A percentile compares a stretch with the other conserved stretches of the same genome.
Conservation (phyloP, 1,140 invertebrate genomes). For the Leptinotarsa undecemlineata region DNA sequence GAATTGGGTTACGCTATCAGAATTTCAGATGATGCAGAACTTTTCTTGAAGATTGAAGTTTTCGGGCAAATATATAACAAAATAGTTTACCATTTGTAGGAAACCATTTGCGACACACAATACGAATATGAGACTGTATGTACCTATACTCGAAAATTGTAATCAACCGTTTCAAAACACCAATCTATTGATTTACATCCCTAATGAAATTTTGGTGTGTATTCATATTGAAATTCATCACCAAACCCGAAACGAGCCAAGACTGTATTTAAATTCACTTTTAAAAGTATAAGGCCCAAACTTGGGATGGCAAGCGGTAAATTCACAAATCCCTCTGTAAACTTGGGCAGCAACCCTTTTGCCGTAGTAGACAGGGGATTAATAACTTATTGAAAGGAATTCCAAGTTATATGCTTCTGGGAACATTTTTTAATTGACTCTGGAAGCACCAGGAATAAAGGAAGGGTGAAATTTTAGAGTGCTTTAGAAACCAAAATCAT, state of each 20-base stretch:
- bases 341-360: conserved; percentile 2
- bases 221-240: neutral
- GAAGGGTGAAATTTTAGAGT: neutral
- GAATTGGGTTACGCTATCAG: too few species aligned
- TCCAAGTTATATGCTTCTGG: neutral
- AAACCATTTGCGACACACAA: too few species aligned
- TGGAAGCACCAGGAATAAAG: neutral
- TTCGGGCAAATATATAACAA: too few species aligned
- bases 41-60: too few species aligned
- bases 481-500: neutral
- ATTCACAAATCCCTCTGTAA: conserved; percentile 8
- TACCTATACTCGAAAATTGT: too few species aligned
- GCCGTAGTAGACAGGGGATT: conserved; percentile 1
- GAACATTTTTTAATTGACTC: conserved; percentile 6
- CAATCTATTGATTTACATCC: too few species aligned
- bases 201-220: too few species aligned
- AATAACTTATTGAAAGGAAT: conserved; percentile 2
- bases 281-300: conserved; percentile 3
- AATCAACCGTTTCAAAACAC: too few species aligned
- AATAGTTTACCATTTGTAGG: too few species aligned
- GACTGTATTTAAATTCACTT: neutral
- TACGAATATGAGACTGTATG: too few species aligned
- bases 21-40: too few species aligned
- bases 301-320: neutral
- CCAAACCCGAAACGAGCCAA: neutral